Base-by-base conservation (phyloP, 1,140 invertebrate genomes). In the Pseudachorutes palmiensis region DNA sequence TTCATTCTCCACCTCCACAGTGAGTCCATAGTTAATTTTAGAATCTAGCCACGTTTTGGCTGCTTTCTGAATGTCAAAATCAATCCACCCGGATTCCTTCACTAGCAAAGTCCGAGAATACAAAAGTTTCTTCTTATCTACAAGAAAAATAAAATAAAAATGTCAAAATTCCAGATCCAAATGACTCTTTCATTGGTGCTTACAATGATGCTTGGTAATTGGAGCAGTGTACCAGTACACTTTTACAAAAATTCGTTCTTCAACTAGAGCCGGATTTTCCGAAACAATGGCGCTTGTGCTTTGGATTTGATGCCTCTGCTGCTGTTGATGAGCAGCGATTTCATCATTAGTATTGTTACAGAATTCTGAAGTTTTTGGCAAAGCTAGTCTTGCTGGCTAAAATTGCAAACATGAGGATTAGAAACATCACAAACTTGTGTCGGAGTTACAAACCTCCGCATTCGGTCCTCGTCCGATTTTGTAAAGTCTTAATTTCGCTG, bases 1-100 rank as follows among this genome's bases (percentile, higher is more conserved):
- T 74, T 85, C 83, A 72, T 86, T 83, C 74, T 86, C 84, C 9
- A 86, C 83, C 71, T 83, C 79, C 28, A 86, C 76, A 12, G 80
- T 80, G 36, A 86, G 70, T 2, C 84, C 83, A 70, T 84, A 80
- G 74, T 85, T 86, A 62, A 75, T 78, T 48, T 77, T 78, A 60
- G 62, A 62, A 1, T 75, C 72, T 29, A 73, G 70, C 79, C 79
- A 80, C 5, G 70, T 62, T 28, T 72, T 75, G 19, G 72, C 76
- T 45, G 79, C 79, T 30, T 66, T 55, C 22, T 73, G 71, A 41
- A 80, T 75, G 64, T 79, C 76, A 71, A 78, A 78, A 61, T 79
- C 77, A 16, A 78, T 76, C 76, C 77, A 78, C 57, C 72, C 67
- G 9, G 76, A 74, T 3, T 75, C 75, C 31, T 72, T 73, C 3